These are phyloP conservation scores for Eidolon dupreanum DNA, from an alignment of 2,797 vertebrate species.

Conservation along the genomic window DNA sequence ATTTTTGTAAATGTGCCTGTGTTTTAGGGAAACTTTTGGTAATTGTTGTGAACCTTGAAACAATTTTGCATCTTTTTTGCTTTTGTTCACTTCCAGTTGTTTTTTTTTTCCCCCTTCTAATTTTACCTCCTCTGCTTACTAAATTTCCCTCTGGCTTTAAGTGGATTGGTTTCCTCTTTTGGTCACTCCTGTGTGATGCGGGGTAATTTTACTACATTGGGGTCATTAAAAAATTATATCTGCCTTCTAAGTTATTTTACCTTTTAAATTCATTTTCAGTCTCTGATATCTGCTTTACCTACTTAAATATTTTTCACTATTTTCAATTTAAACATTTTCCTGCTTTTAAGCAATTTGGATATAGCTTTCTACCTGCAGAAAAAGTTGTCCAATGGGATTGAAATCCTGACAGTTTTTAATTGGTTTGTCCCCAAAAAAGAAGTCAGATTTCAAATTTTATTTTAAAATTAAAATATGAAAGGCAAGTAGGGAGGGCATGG, in stretches of 20 bases:
- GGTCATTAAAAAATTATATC: neutral
- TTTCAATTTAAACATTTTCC: constrained; percentile 16
- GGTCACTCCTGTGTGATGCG: neutral
- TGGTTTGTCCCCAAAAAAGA: neutral
- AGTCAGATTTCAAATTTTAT: constrained; percentile 1
- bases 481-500: neutral
- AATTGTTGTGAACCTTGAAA: neutral
- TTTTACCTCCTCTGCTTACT: neutral
- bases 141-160: neutral
- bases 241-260: neutral
- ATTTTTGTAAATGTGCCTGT: neutral
- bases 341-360: neutral
- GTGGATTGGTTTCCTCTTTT: neutral
- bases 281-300: neutral
- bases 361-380: neutral
- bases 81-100: neutral
- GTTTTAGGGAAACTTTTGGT: neutral
- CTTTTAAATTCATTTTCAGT: neutral
- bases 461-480: constrained; percentile 18
- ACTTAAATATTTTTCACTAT: neutral
- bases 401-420: neutral
- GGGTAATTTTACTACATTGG: neutral
- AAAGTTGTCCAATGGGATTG: neutral
- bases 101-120: neutral
- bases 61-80: neutral